phyloP scores from a whole-genome alignment of 2,888 invertebrate species.

The Xestia sexstrigata region DNA sequence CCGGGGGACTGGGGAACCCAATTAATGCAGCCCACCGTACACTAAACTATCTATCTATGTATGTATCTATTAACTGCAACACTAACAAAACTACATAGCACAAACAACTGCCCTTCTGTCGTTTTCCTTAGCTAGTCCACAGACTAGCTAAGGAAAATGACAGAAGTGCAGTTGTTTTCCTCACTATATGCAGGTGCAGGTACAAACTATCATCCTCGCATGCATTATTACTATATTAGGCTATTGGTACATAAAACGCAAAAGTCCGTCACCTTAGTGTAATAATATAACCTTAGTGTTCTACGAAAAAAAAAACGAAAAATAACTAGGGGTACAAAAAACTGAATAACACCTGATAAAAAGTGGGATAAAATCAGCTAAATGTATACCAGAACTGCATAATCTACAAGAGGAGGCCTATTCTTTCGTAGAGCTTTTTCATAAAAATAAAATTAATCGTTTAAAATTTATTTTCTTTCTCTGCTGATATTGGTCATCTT shows the following conservation, averaged over 20 bases:
- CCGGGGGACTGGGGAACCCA: too few species aligned
- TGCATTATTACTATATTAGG: constrained; percentile 21
- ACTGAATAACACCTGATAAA: not conserved
- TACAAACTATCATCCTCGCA: constrained; percentile 18
- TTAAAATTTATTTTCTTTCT: not conserved
- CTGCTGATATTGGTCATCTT: not conserved
- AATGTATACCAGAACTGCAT: not conserved
- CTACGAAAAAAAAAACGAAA: not conserved
- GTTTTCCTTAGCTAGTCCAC: too few species aligned
- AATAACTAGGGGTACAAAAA: not conserved
- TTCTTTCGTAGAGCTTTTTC: not conserved
- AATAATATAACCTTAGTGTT: too few species aligned
- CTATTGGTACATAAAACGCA: constrained; percentile 5
- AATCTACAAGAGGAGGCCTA: not conserved
- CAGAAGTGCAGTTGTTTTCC: not conserved
- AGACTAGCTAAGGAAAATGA: constrained; percentile 8
- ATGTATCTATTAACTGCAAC: not conserved
- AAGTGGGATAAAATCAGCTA: not conserved
- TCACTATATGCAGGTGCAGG: not conserved
- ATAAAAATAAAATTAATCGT: not conserved
- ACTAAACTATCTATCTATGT: not conserved
- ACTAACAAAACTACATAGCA: not conserved
- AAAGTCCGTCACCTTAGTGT: not conserved
- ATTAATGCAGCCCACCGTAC: too few species aligned
- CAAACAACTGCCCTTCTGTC: too few species aligned